Evolutionary conservation across 2,888 invertebrate species (phyloP).

Genomic region (Pristionchus maxplancki): DNA sequence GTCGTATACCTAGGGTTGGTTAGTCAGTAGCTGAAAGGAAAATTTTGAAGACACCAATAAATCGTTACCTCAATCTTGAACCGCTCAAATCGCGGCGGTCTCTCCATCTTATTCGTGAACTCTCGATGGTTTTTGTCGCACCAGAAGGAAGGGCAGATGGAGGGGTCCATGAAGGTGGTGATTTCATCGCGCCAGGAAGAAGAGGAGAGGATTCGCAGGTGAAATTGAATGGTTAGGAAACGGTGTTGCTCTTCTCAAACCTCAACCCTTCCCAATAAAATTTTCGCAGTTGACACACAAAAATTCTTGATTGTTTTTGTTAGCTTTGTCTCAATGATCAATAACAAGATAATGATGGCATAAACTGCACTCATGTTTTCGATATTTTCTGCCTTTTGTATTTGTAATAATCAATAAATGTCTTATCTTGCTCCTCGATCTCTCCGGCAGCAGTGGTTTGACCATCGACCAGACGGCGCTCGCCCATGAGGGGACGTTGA

Average conservation of each 20-base stretch:
- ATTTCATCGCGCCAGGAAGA: not conserved
- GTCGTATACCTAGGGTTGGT: too few species aligned
- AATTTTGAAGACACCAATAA: not conserved
- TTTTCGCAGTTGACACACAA: too few species aligned
- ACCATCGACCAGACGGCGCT: conserved; percentile 68
- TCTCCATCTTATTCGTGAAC: not conserved
- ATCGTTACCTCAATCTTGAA: not conserved
- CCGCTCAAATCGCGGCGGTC: not conserved
- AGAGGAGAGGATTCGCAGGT: not conserved
- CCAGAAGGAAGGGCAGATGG: not conserved
- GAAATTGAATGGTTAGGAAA: too few species aligned
- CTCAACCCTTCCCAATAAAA: too few species aligned
- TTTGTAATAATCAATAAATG: too few species aligned
- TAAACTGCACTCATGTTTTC: too few species aligned
- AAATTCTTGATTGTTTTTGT: too few species aligned
- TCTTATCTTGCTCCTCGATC: conserved; percentile 69
- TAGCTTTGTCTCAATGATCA: too few species aligned
- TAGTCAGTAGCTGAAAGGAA: too few species aligned
- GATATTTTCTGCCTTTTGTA: too few species aligned
- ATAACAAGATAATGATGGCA: too few species aligned
- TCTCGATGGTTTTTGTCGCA: not conserved
- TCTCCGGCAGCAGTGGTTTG: conserved; percentile 70
- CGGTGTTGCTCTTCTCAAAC: too few species aligned
- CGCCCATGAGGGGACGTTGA: conserved; percentile 71
- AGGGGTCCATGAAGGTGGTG: not conserved